Evolutionary conservation across 2,113 vertebrate species (phyloP).

Genomic region (Pterocles orientalis): DNA sequence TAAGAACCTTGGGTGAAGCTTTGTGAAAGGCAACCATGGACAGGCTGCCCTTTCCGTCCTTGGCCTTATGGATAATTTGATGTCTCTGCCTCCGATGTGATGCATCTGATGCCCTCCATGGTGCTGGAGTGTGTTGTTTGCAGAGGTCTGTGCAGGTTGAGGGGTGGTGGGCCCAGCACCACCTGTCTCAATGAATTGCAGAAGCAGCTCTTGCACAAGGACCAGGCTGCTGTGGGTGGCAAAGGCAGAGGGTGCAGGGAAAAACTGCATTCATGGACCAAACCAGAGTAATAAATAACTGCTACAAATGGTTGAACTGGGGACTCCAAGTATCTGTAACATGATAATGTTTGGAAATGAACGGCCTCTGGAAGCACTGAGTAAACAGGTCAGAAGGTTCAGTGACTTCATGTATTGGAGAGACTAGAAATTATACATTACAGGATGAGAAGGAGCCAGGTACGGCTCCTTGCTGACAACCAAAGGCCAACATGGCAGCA

Average conservation of each 20-base stretch:
- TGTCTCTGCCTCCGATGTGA: neutral
- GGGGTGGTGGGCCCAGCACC: neutral
- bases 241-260: neutral
- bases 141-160: neutral
- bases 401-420: constrained; percentile 1
- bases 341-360: neutral
- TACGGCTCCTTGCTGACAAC: neutral
- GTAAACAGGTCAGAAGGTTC: constrained; percentile 36
- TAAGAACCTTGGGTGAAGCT: neutral
- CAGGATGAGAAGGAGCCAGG: neutral
- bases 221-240: neutral
- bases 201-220: neutral
- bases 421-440: neutral
- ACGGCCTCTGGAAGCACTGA: neutral
- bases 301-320: constrained; percentile 1
- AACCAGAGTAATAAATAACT: constrained; percentile 55
- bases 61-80: neutral
- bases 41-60: neutral
- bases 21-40: neutral
- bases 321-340: constrained; percentile 31
- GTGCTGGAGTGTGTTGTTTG: neutral
- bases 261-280: neutral
- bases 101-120: neutral
- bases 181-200: neutral
- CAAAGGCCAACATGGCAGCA: neutral